Percentiles rank a stretch among this genome's conserved stretches.
These are phyloP conservation scores for Craterocephalus amniculus DNA, from an alignment of 2,797 vertebrate genomes.

Conservation along the genomic window DNA sequence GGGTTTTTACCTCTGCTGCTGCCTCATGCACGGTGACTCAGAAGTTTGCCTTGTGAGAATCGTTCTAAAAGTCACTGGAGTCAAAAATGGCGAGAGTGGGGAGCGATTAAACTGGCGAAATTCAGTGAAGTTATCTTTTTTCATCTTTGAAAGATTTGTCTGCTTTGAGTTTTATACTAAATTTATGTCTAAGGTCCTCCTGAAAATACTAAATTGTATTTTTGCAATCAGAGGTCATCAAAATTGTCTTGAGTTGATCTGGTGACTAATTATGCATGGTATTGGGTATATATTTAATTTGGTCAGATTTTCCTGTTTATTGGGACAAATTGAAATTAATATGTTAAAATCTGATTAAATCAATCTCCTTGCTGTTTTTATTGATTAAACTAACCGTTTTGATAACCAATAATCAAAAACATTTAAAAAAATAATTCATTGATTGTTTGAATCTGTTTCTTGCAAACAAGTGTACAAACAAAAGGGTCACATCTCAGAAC, in stretches of 20 bases:
- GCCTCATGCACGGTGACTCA: conserved; percentile 66
- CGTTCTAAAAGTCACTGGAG: conserved; percentile 42
- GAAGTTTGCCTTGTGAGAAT: conserved; percentile 81
- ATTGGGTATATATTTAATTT: conserved; percentile 15
- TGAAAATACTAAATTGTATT: conserved; percentile 15
- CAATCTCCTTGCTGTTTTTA: conserved; percentile 2
- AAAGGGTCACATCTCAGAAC: conserved; percentile 24
- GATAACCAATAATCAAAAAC: conserved; percentile 9
- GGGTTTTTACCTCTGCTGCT: conserved; percentile 75
- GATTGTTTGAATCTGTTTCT: neutral
- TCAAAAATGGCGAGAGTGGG: conserved; percentile 34
- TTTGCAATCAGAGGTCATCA: conserved; percentile 28
- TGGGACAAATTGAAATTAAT: conserved; percentile 3
- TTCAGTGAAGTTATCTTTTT: conserved; percentile 4
- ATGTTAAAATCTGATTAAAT: conserved; percentile 19
- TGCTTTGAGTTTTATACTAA: neutral
- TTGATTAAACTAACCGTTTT: neutral
- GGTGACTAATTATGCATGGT: conserved; percentile 35
- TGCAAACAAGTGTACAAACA: conserved; percentile 11
- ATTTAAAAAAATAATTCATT: neutral
- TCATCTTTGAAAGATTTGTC: conserved; percentile 10
- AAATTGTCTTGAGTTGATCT: neutral
- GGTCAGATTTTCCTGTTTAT: conserved; percentile 12
- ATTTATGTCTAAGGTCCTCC: conserved; percentile 32
- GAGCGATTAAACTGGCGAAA: conserved; percentile 29